Evolutionary conservation across 2,888 invertebrate genomes (phyloP).

Genomic region (Troides helena): DNA sequence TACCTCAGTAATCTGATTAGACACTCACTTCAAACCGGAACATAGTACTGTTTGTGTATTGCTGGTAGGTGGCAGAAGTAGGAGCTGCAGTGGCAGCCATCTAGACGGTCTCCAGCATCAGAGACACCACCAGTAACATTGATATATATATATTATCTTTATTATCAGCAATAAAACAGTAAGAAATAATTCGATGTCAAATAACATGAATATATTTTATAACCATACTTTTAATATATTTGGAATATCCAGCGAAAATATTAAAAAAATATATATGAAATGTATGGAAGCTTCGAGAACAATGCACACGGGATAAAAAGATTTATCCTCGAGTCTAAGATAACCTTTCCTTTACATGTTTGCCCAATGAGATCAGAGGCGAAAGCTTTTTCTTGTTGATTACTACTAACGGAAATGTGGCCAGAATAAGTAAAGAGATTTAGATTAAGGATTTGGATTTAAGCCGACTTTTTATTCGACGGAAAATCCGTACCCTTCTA

Average conservation of each 20-base stretch:
- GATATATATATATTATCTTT: too few species aligned
- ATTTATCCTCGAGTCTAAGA: slow-evolving; percentile 18
- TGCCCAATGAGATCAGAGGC: slow-evolving; percentile 38
- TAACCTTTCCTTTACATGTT: slow-evolving; percentile 24
- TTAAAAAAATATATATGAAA: background rate
- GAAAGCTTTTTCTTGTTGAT: slow-evolving; percentile 56
- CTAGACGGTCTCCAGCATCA: too few species aligned
- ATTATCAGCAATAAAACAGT: too few species aligned
- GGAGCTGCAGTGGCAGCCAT: too few species aligned
- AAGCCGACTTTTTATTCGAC: too few species aligned
- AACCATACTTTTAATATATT: background rate
- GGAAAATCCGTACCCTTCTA: too few species aligned
- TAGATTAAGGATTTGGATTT: slow-evolving; percentile 37
- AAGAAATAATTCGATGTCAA: background rate
- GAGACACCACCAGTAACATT: too few species aligned
- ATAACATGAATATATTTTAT: background rate
- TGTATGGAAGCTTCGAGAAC: background rate
- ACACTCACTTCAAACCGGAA: too few species aligned
- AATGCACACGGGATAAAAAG: slow-evolving; percentile 18
- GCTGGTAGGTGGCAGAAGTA: too few species aligned
- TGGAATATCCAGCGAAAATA: background rate
- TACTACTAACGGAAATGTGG: slow-evolving; percentile 45
- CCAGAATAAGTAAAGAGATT: slow-evolving; percentile 48
- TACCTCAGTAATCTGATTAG: too few species aligned
- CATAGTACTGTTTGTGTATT: too few species aligned